Evolutionary conservation across 2,113 vertebrate species (phyloP).

Genomic region (Rhinoptilus africanus): DNA sequence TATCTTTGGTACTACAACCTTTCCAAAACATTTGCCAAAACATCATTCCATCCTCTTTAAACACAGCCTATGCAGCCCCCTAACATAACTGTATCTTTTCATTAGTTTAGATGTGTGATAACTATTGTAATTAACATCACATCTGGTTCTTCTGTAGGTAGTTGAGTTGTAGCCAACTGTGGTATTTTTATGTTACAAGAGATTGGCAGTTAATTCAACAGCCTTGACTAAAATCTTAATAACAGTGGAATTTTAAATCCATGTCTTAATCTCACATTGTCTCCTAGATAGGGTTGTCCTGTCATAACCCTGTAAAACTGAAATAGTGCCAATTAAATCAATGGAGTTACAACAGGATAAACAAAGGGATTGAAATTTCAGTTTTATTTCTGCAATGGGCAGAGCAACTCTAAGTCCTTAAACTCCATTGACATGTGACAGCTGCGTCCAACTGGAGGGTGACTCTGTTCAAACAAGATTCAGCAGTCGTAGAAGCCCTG

Average conservation of each 20-base stretch:
- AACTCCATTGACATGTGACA: neutral
- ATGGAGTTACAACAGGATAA: neutral
- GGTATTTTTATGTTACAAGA: neutral
- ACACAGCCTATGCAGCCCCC: neutral
- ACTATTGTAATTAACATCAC: neutral
- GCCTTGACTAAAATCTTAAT: neutral
- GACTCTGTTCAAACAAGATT: neutral
- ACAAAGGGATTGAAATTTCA: neutral
- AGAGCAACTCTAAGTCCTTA: neutral
- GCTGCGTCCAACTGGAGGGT: rapidly evolving
- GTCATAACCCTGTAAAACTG: neutral
- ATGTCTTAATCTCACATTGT: neutral
- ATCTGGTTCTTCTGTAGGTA: neutral
- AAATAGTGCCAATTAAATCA: neutral
- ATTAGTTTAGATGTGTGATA: neutral
- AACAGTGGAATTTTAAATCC: neutral
- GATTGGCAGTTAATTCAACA: neutral
- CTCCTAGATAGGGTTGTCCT: neutral
- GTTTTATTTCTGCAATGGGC: neutral
- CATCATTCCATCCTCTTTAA: neutral
- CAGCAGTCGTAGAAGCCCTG: neutral
- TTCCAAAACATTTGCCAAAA: neutral
- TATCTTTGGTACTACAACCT: neutral
- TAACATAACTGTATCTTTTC: neutral
- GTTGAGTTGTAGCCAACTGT: neutral